Percentiles rank a stretch among this genome's conserved stretches.
Evolutionary conservation across 2,797 vertebrate species (phyloP).

Genomic region (Bucorvus abyssinicus): DNA sequence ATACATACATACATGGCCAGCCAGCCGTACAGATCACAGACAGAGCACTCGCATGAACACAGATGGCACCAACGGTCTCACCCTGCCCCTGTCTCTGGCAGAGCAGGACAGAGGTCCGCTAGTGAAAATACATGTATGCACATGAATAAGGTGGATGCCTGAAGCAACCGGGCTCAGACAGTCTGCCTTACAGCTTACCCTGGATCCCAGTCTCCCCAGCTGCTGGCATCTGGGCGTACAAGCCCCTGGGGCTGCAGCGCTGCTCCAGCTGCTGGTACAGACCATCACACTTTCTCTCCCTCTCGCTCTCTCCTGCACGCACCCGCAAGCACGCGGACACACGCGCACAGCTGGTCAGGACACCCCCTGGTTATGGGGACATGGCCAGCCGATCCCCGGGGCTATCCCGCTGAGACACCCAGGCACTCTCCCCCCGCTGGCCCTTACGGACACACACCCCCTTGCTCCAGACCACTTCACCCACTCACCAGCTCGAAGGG

Average conservation of each 20-base stretch:
- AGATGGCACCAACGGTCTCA: background rate
- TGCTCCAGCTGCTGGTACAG: background rate
- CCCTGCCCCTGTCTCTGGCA: too few relatives aligned
- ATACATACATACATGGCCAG: too few relatives aligned
- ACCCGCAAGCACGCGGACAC: too few relatives aligned
- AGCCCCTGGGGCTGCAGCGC: too few relatives aligned
- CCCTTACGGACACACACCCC: background rate
- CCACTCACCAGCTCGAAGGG: background rate
- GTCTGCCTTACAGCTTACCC: too few relatives aligned
- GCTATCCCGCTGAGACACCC: background rate
- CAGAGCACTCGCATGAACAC: background rate
- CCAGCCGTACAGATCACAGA: background rate
- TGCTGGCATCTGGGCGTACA: too few relatives aligned
- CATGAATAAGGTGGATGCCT: background rate
- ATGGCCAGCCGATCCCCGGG: background rate
- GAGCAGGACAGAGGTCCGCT: background rate
- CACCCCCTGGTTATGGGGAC: too few relatives aligned
- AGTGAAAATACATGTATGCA: background rate
- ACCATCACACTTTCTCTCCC: background rate
- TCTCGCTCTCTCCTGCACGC: too few relatives aligned
- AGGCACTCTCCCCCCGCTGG: background rate
- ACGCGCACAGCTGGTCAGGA: background rate
- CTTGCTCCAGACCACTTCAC: background rate
- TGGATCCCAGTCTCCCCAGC: too few relatives aligned
- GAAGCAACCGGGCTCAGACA: background rate